phyloP scores from a whole-genome alignment of 2,797 vertebrate species.

The Melanotaenia maccullochi region DNA sequence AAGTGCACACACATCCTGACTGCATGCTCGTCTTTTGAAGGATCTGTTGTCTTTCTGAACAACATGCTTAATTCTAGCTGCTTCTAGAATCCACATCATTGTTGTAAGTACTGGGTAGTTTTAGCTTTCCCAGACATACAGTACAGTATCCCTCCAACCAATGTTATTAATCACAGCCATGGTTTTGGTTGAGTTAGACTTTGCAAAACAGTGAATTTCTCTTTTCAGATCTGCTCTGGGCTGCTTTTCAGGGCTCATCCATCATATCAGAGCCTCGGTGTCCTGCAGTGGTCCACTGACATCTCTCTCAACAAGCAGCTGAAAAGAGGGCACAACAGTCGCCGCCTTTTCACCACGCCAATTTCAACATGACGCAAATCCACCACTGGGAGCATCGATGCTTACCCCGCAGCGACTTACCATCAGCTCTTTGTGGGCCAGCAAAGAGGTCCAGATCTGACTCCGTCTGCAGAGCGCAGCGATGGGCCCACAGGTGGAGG shows the following conservation, averaged over 20 bases:
- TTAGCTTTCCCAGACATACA: neutral
- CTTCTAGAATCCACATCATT: neutral
- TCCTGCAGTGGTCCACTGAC: slow-evolving; percentile 66
- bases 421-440: slow-evolving; percentile 69
- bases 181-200: slow-evolving; percentile 32
- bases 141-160: neutral
- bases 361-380: slow-evolving; percentile 73
- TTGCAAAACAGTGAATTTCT: slow-evolving; percentile 49
- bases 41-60: neutral
- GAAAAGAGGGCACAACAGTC: slow-evolving; percentile 50
- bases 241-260: slow-evolving; percentile 57
- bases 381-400: slow-evolving; percentile 41
- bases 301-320: slow-evolving; percentile 59
- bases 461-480: slow-evolving; percentile 15
- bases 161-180: slow-evolving; percentile 51
- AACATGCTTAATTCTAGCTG: neutral
- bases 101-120: slow-evolving; percentile 3
- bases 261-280: slow-evolving; percentile 64
- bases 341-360: slow-evolving; percentile 57
- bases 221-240: slow-evolving; percentile 51
- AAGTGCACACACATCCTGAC: neutral
- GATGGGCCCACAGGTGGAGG: slow-evolving; percentile 46
- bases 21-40: neutral
- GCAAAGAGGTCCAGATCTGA: slow-evolving; percentile 43
- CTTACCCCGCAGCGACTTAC: slow-evolving; percentile 59